These are phyloP conservation scores for Dermatophagoides farinae DNA, from an alignment of 1,140 invertebrate genomes.

Conservation along the genomic window DNA sequence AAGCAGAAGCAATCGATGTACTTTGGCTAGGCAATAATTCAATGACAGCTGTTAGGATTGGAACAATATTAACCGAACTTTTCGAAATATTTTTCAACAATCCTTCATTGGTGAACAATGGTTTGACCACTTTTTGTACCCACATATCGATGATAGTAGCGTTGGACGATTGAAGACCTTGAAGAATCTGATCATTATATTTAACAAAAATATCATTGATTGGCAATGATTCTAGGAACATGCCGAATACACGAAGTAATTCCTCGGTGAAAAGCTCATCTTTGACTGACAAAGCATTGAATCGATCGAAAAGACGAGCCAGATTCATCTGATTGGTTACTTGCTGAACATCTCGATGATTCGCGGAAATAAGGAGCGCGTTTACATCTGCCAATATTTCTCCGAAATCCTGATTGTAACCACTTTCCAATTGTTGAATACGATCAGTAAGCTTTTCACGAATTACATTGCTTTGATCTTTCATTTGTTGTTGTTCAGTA, in stretches of 20 bases:
- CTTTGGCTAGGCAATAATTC: background rate
- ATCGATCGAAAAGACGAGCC: background rate
- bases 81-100: background rate
- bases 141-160: background rate
- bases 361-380: background rate
- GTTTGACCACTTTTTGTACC: conserved; percentile 9
- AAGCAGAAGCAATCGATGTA: background rate
- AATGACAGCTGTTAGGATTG: background rate
- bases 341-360: background rate
- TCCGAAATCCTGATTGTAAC: background rate
- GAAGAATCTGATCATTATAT: background rate
- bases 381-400: background rate
- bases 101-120: background rate
- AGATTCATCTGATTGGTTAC: background rate
- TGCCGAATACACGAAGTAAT: conserved; percentile 2
- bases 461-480: background rate
- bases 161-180: background rate
- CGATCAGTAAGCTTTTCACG: background rate
- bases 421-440: background rate
- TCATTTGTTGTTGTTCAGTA: background rate
- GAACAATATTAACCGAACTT: background rate
- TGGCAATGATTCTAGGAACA: conserved; percentile 1
- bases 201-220: background rate
- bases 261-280: background rate
- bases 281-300: background rate